Base-by-base conservation (phyloP, 2,797 vertebrate species). In the Euphonia xanthogaster region DNA sequence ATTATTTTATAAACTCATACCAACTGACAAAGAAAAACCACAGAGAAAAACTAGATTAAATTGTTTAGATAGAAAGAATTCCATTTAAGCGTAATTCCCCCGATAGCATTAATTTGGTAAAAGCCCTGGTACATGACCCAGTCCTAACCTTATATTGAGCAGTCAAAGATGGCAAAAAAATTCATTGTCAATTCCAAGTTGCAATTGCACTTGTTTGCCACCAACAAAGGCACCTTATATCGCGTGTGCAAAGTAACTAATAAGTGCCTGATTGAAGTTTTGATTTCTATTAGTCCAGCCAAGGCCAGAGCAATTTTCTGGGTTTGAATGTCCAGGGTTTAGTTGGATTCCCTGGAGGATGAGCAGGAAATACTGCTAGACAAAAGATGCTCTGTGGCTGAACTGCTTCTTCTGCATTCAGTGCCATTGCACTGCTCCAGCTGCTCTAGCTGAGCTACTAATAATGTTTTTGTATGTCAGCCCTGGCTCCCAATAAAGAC, bases 41-140 rank as follows among this genome's bases (percentile, higher is more conserved):
- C 22, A 66, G 65, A 63, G 54, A 97, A 89, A 91, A 96, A 61
- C 14, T 31, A 91, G 89, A 82, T 93, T 58, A 95, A 96, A 95
- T 93, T 94, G 83, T 97, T 97, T 95, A 78, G 90, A 94, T 66
- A 96, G 91, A 97, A 95, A 96, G 79, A 97, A 97, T 97, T 97
- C 94, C 91, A 92, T 97, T 96, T 95, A 97, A 96, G 79, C 2
- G 3, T 94, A 97, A 96, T 95, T 97, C 91, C 94, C 90, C 66
- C 67, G 86, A 96, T 95, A 96, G 87, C 90, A 96, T 96, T 98
- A 98, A 98, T 98, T 98, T 98, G 95, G 94, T 95, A 94, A 97
- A 95, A 97, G 92, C 93, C 83, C 90, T 93, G 70, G 90, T 96
- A 97, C 91, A 96, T 97, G 96, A 97, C 96, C 97, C 97, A 94